phyloP scores from a whole-genome alignment of 2,888 invertebrate genomes.

The Auanema freiburgensis region DNA sequence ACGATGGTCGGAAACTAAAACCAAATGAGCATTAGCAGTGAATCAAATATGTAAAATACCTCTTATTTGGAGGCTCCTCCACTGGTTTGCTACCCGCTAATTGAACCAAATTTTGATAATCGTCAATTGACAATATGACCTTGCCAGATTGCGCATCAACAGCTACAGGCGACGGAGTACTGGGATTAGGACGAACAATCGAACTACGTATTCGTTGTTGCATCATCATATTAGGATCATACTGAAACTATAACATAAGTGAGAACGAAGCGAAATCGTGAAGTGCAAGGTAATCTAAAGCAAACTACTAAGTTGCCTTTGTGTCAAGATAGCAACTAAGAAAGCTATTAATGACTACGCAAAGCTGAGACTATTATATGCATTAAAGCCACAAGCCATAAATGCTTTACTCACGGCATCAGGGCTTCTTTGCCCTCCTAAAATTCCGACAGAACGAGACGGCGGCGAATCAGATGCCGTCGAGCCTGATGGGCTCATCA shows the following conservation, averaged over 20 bases:
- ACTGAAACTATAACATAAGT: slow-evolving; percentile 30
- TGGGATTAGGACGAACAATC: slow-evolving; percentile 11
- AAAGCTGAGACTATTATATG: neutral
- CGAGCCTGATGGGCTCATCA: slow-evolving; percentile 42
- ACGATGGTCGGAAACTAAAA: neutral
- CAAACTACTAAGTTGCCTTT: no score
- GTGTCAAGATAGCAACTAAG: no score
- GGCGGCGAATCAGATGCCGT: slow-evolving; percentile 39
- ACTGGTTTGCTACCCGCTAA: slow-evolving; percentile 21
- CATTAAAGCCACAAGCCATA: neutral
- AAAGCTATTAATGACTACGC: no score
- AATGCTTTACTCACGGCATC: slow-evolving; percentile 27
- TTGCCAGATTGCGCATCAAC: slow-evolving; percentile 11
- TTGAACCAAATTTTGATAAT: slow-evolving; percentile 37
- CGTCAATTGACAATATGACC: slow-evolving; percentile 44
- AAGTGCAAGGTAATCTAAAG: no score
- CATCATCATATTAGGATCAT: slow-evolving; percentile 45
- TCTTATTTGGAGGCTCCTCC: slow-evolving; percentile 34
- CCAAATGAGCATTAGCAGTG: neutral
- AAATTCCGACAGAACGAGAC: slow-evolving; percentile 26
- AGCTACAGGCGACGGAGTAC: slow-evolving; percentile 10
- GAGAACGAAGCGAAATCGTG: neutral
- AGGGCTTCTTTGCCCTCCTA: slow-evolving; percentile 35
- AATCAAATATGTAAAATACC: slow-evolving; percentile 15
- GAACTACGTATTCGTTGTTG: slow-evolving; percentile 29